phyloP scores from a whole-genome alignment of 1,140 invertebrate genomes.

The Subanguina moxae region DNA sequence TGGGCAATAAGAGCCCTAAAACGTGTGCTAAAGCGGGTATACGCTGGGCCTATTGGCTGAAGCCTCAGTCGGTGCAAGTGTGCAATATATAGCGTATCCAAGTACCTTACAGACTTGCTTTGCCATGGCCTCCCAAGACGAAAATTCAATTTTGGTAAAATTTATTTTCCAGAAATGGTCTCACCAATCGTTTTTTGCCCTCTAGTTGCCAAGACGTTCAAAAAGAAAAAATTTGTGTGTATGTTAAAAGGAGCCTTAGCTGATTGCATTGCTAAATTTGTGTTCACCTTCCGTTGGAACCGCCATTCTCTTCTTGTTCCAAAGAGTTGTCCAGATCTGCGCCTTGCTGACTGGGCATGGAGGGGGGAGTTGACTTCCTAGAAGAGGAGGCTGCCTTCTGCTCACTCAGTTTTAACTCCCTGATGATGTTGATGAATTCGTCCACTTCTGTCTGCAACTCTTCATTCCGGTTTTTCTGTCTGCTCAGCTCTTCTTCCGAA shows the following conservation, averaged over 20 bases:
- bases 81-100: too few relatives aligned
- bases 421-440: constrained; percentile 20
- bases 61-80: too few relatives aligned
- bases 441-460: constrained; percentile 20
- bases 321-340: not conserved
- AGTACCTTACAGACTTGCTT: not conserved
- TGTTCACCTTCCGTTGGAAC: not conserved
- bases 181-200: too few relatives aligned
- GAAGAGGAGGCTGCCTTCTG: constrained; percentile 2
- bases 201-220: too few relatives aligned
- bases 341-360: not conserved
- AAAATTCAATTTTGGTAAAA: too few relatives aligned
- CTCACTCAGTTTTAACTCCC: constrained; percentile 10
- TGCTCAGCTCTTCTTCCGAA: constrained; percentile 3
- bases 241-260: too few relatives aligned
- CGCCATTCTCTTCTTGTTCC: not conserved
- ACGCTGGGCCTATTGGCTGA: too few relatives aligned
- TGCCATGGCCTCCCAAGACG: too few relatives aligned
- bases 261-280: not conserved
- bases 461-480: constrained; percentile 1
- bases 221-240: too few relatives aligned
- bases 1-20: too few relatives aligned
- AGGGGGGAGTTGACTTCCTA: not conserved
- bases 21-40: too few relatives aligned
- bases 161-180: too few relatives aligned